Evolutionary conservation across 2,888 invertebrate species (phyloP).

Genomic region (Cryptus viduatorius): DNA sequence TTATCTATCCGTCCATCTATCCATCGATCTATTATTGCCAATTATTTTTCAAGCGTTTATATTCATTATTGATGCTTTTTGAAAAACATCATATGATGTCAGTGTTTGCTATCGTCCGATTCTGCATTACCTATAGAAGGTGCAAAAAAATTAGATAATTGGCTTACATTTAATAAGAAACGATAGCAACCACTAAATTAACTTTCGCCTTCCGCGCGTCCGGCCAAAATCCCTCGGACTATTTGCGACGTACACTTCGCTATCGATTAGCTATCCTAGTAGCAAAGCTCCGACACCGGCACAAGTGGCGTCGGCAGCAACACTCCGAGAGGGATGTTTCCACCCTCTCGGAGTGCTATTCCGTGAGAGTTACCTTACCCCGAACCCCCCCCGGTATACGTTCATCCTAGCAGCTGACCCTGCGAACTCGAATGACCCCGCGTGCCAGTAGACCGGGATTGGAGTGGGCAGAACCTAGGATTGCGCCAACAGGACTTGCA

Average conservation of each 20-base stretch:
- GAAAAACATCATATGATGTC: neutral
- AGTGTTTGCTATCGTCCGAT: neutral
- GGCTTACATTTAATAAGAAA: neutral
- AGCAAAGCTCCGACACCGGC: conserved; percentile 12
- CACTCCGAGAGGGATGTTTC: conserved; percentile 20
- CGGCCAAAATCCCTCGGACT: conserved; percentile 1
- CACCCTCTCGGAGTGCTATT: conserved; percentile 20
- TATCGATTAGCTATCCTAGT: conserved; percentile 37
- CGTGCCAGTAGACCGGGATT: neutral
- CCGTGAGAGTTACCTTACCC: conserved; percentile 12
- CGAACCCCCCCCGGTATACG: neutral
- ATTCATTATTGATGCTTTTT: neutral
- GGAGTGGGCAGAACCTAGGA: conserved; percentile 6
- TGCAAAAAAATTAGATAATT: neutral
- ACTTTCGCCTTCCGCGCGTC: conserved; percentile 3
- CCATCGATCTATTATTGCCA: neutral
- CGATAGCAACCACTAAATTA: neutral
- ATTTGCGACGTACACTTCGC: conserved; percentile 22
- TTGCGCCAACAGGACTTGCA: conserved; percentile 26
- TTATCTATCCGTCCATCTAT: neutral
- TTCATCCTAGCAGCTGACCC: conserved; percentile 21
- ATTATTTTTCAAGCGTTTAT: neutral
- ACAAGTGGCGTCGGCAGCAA: conserved; percentile 5
- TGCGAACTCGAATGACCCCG: conserved; percentile 36
- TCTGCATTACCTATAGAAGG: neutral